Percentiles rank a stretch among this genome's conserved stretches.
These are phyloP conservation scores for Sebastes matsubarae DNA, from an alignment of 2,797 vertebrate genomes.

Conservation along the genomic window DNA sequence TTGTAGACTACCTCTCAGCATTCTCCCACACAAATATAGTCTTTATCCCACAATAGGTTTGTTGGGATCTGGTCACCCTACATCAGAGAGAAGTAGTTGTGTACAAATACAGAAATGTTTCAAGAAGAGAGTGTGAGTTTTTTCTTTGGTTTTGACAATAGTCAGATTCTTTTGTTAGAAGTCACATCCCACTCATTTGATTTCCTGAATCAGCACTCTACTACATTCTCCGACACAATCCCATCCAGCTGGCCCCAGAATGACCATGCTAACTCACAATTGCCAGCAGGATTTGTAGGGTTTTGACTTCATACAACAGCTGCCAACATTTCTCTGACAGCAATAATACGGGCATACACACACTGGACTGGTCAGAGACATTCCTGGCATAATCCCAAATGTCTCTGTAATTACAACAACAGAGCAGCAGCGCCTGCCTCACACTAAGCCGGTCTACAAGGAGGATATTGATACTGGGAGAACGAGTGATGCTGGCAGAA, in stretches of 20 bases:
- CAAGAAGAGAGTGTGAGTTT: not conserved
- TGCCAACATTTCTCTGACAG: constrained; percentile 27
- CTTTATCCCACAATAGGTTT: too few species aligned
- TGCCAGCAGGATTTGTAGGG: constrained; percentile 21
- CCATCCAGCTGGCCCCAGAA: constrained; percentile 1
- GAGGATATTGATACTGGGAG: constrained; percentile 1
- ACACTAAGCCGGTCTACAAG: constrained; percentile 2
- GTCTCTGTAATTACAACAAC: constrained; percentile 33
- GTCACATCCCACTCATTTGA: not conserved
- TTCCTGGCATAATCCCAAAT: constrained; percentile 24
- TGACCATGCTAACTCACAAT: not conserved
- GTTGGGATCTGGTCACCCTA: too few species aligned
- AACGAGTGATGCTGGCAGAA: not conserved
- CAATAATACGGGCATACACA: constrained; percentile 2
- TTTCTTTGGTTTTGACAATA: not conserved
- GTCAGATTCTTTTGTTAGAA: not conserved
- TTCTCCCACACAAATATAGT: too few species aligned
- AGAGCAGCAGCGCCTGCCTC: not conserved
- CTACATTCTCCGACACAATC: not conserved
- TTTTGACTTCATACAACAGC: constrained; percentile 25
- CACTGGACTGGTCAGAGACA: not conserved
- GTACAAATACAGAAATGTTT: not conserved
- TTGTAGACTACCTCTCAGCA: too few species aligned
- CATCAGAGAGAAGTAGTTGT: too few species aligned
- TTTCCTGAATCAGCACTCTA: not conserved